phyloP scores from a whole-genome alignment of 1,140 invertebrate species.

The Calosoma granatense region DNA sequence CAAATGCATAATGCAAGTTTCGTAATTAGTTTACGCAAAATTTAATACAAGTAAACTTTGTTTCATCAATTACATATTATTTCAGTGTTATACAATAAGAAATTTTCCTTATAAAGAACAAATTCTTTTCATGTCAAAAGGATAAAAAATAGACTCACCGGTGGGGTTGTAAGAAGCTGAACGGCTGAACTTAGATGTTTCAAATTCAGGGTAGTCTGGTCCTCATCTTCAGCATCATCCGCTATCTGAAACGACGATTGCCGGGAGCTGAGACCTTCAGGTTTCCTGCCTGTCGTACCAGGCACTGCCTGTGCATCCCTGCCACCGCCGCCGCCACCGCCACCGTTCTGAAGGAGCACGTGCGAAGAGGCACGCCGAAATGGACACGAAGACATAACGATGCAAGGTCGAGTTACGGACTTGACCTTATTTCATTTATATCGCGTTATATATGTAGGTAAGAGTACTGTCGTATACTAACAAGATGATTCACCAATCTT shows the following conservation, averaged over 20 bases:
- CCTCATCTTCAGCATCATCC: conserved; percentile 39
- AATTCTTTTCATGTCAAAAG: no score
- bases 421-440: conserved; percentile 4
- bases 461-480: no score
- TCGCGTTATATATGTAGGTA: no score
- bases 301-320: no score
- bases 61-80: no score
- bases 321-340: conserved; percentile 6
- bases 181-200: conserved; percentile 46
- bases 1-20: no score
- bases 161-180: conserved; percentile 43
- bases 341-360: conserved; percentile 18
- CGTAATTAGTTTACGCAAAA: no score
- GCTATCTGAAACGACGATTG: conserved; percentile 42
- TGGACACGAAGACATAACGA: conserved; percentile 37
- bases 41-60: no score
- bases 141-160: no score
- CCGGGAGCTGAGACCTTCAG: conserved; percentile 30
- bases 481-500: neutral
- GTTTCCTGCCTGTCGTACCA: conserved; percentile 24
- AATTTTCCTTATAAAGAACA: no score
- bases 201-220: conserved; percentile 44
- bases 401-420: conserved; percentile 14
- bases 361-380: conserved; percentile 24
- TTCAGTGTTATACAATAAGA: no score